Evolutionary conservation across 92 coral and sea anemone genomes (phyloP), one percentile per base, ranked within the genome.

Genomic region (Blastomussa wellsi): DNA sequence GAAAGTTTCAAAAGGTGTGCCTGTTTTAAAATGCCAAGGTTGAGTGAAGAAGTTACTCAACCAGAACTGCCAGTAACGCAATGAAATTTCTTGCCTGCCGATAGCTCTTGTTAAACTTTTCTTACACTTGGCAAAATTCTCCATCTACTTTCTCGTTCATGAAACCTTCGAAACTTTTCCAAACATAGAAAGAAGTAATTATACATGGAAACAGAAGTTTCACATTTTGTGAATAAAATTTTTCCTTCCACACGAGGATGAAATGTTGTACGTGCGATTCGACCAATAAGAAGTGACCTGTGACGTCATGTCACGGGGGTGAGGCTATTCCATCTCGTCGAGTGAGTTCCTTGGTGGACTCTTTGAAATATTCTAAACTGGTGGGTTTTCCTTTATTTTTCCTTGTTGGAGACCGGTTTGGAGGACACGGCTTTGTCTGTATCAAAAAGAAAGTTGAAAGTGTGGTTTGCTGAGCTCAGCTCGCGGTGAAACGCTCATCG

Each of bases 291-390:
- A 74, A 41, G 39, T 14, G 80, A 57, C 59, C 32, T 68, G 74
- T 92, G 92, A 92, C 95, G 95, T 92, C 92, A 92, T 85, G 84
- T 69, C 93, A 77, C 90, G 90, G 87, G 95, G 95, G 95, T 92
- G 95, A 92, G 95, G 95, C 95, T 85, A 87, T 77, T 39, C 84
- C 89, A 79, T 74, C 81, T 81, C 82, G 47, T 88, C 82, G 79
- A 79, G 77, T 75, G 77, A 84, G 88, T 82, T 83, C 79, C 86
- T 83, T 35, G 73, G 83, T 77, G 82, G 51, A 77, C 88, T 77
- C 83, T 77, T 65, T 82, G 83, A 77, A 52, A 66, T 78, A 51
- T 41, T 37, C 38, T 44, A 16, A 62, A 41, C 55, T 83, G 79
- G 70, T 66, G 76, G 83, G 53, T 51, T 77, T 85, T 68, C 65